Conservation (phyloP, 2,113 vertebrate genomes). For the Neopipo cinnamomea region DNA sequence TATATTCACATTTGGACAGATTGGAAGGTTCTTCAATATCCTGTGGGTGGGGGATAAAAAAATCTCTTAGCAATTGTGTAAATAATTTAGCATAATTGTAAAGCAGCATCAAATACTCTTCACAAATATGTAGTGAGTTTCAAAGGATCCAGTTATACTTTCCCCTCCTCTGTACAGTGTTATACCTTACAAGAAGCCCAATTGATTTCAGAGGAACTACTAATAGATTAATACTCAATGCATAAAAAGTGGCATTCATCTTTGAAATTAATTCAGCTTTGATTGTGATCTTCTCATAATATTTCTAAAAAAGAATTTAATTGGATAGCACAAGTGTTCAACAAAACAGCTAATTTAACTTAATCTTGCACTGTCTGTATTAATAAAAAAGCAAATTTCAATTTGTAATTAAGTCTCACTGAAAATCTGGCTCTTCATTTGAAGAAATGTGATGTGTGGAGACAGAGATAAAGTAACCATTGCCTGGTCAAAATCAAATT, state of each 20-base stretch:
- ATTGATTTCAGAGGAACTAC: not conserved
- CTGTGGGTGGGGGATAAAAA: not conserved
- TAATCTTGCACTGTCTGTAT: not conserved
- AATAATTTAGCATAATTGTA: not conserved
- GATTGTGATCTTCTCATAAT: constrained; percentile 18
- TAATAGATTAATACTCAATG: not conserved
- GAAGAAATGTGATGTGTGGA: not conserved
- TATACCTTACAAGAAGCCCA: not conserved
- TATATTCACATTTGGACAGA: not conserved
- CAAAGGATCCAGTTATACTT: not conserved
- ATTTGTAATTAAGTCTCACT: not conserved
- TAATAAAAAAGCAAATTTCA: not conserved
- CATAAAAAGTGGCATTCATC: not conserved
- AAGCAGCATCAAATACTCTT: not conserved
- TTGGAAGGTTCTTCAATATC: not conserved
- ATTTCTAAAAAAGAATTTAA: not conserved
- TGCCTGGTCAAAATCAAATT: not conserved
- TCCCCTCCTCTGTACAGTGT: not conserved
- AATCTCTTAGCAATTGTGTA: not conserved
- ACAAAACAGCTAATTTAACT: constrained; percentile 30
- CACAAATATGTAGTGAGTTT: not conserved
- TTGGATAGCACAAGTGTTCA: not conserved
- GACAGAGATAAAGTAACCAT: not conserved
- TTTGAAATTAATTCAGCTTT: constrained; percentile 30
- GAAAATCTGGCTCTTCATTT: not conserved